Base-by-base conservation (phyloP, 1,140 invertebrate genomes). In the Leucophenga varia region DNA sequence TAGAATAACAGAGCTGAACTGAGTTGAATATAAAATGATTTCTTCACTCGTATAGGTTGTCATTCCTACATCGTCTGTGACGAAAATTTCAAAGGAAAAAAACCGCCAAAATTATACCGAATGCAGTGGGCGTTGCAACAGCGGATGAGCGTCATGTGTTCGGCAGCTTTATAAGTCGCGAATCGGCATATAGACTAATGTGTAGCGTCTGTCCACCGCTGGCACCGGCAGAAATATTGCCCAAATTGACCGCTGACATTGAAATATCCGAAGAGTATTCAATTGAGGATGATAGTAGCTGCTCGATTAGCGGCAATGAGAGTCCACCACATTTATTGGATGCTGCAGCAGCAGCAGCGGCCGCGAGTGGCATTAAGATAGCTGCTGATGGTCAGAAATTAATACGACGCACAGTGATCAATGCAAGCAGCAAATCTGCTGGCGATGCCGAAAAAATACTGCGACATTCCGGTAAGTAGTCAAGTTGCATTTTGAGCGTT, bases 81-180 rank as follows among this genome's bases (percentile, higher is more conserved):
- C 88, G 28, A 86, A 87, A 61, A 90, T 96, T 47, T 92, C 88
- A 19, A 91, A 93, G 69, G 91, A 95, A 77, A 92, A n/a, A 91
- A 78, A 93, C 90, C 49, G 92, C 91, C 2, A 84, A 87, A 51
- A 90, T 96, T 25, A 89, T 90, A 61, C 92, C 92, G 21, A 95
- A 95, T 78, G 92, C 92, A 17, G 88, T 96, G 35, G 91, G 91
- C 14, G 84, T 96, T 14, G 83, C 84, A 22, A 91, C 90, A n/a
- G 77, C 83, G 19, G 84, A 87, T 51, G 89, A 91, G 59, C 88
- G 91, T 49, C 91, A 93, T 75, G 89, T 94, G 14, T 95, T 96
- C 76, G 89, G 89, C 22, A 93, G 90, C 40, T 81, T 96, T 50
- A 81, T 95, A 31, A 93, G 91, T 17, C 78, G 92, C 31, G 91